A percentile compares a stretch with the other conserved stretches of the same genome.
Conservation (phyloP, 2,113 vertebrate genomes). For the Thamnaconus septentrionalis region DNA sequence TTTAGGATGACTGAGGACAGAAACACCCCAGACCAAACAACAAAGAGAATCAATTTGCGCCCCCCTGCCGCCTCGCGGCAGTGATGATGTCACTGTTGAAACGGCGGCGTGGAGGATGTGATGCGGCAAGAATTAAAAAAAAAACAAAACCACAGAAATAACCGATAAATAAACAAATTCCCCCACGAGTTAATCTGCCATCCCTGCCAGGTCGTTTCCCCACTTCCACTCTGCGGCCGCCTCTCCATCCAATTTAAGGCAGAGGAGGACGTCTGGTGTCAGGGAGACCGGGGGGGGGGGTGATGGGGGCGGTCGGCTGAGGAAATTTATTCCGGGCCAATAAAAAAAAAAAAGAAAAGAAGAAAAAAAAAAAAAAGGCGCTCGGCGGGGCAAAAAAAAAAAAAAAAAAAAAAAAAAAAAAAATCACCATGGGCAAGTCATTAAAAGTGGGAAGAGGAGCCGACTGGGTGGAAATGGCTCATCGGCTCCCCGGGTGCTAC, state of each 20-base stretch:
- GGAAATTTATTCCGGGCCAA: conserved; percentile 64
- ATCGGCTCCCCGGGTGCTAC: conserved; percentile 55
- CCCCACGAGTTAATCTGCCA: conserved; percentile 58
- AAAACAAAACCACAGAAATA: conserved; percentile 54
- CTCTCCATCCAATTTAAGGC: conserved; percentile 61
- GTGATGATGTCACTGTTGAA: too few species aligned
- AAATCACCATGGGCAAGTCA: conserved; percentile 69
- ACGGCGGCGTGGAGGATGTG: too few species aligned
- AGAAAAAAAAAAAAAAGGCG: conserved; percentile 40
- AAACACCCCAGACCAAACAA: too few species aligned
- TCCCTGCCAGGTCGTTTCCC: conserved; percentile 55
- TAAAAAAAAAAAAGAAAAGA: conserved; percentile 26
- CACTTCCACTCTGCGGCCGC: conserved; percentile 49
- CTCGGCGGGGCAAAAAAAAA: conserved; percentile 26
- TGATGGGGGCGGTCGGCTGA: neutral
- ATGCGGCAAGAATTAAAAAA: conserved; percentile 38
- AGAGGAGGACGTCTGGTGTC: conserved; percentile 59
- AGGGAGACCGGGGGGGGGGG: conserved; percentile 11
- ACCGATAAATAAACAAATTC: conserved; percentile 58
- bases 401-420: conserved; percentile 22
- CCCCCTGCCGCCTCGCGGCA: too few species aligned
- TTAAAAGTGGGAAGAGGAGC: conserved; percentile 68
- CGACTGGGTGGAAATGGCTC: conserved; percentile 56
- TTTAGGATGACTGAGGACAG: too few species aligned
- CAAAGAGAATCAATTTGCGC: too few species aligned